Percentiles rank a stretch among this genome's conserved stretches.
Conservation (phyloP, 2,797 vertebrate species). For the Discoglossus pictus region DNA sequence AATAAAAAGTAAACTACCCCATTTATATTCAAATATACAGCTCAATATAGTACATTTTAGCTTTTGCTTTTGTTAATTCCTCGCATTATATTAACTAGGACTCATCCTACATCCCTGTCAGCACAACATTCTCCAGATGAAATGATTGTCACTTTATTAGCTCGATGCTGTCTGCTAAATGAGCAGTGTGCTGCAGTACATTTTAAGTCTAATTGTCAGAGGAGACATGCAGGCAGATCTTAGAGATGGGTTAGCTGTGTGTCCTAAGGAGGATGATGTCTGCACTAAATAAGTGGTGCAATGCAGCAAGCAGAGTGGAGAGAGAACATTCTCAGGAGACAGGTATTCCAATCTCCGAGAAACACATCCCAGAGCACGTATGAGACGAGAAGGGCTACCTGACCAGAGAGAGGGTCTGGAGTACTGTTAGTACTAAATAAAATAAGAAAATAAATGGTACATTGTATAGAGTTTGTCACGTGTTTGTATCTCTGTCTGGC, state of each 20-base stretch:
- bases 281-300: conserved; percentile 73
- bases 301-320: conserved; percentile 72
- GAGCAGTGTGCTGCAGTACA: conserved; percentile 67
- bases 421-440: too few relatives aligned
- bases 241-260: conserved; percentile 68
- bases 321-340: conserved; percentile 61
- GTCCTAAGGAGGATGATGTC: conserved; percentile 71
- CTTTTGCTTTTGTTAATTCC: too few relatives aligned
- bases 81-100: too few relatives aligned
- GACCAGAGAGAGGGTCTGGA: too few relatives aligned
- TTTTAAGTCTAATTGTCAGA: conserved; percentile 70
- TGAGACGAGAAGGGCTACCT: background rate
- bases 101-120: too few relatives aligned
- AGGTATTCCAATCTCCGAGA: conserved; percentile 59
- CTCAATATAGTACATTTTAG: too few relatives aligned
- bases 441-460: too few relatives aligned
- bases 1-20: too few relatives aligned
- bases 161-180: conserved; percentile 48
- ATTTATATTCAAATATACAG: too few relatives aligned
- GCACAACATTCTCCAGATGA: conserved; percentile 8
- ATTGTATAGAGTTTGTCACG: too few relatives aligned
- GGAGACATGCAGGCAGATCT: conserved; percentile 65
- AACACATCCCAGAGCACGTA: conserved; percentile 47
- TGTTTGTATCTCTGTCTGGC: too few relatives aligned
- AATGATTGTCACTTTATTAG: conserved; percentile 19